These are phyloP conservation scores for Sebastes schlegelii DNA, from an alignment of 2,113 vertebrate species.

Conservation along the genomic window DNA sequence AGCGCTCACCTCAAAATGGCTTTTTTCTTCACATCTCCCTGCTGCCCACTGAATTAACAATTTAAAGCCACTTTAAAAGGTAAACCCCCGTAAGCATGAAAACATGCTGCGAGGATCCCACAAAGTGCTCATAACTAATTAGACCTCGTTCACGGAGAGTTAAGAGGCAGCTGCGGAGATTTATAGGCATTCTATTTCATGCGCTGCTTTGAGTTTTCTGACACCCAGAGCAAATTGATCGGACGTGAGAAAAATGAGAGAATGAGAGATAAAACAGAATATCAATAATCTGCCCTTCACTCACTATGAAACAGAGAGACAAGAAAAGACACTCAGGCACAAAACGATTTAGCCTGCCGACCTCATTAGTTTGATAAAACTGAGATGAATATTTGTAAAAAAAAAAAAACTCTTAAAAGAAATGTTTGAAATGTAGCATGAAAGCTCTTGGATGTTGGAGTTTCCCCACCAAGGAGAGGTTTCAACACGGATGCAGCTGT, in stretches of 20 bases:
- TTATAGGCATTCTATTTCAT: neutral
- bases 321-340: neutral
- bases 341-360: neutral
- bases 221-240: conserved; percentile 10
- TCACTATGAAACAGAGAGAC: neutral
- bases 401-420: neutral
- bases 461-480: neutral
- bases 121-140: neutral
- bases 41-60: neutral
- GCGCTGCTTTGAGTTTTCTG: neutral
- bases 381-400: neutral
- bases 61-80: conserved; percentile 2
- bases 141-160: neutral
- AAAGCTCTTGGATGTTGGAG: neutral
- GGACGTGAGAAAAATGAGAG: conserved; percentile 1
- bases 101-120: neutral
- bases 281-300: conserved; percentile 8
- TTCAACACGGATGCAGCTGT: neutral
- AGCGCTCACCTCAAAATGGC: neutral
- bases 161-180: neutral
- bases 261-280: neutral
- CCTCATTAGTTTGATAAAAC: neutral
- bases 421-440: neutral
- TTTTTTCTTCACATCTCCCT: conserved; percentile 10
- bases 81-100: neutral